Evolutionary conservation across 2,888 invertebrate species (phyloP).

Genomic region (Drosophila anomalipes): DNA sequence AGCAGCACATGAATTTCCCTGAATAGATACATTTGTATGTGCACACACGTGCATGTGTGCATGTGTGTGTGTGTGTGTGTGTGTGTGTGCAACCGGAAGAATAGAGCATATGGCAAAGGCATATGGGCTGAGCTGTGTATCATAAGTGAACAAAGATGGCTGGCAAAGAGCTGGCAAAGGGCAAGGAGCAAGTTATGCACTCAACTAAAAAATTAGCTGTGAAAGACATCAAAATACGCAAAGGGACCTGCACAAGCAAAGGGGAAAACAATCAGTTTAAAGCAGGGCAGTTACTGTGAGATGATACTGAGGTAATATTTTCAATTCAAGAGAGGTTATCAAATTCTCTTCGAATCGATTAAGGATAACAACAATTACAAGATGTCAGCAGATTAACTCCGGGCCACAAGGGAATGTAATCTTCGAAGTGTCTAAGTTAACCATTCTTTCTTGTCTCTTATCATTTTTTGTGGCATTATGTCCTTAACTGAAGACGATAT

Average conservation of each 20-base stretch:
- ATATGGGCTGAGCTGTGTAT: slow-evolving; percentile 34
- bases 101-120: slow-evolving; percentile 43
- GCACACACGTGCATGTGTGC: slow-evolving; percentile 16
- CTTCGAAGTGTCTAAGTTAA: background rate
- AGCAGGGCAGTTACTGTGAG: background rate
- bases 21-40: slow-evolving; percentile 41
- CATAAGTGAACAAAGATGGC: slow-evolving; percentile 1
- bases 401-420: background rate
- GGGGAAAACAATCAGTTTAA: background rate
- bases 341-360: background rate
- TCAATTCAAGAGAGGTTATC: background rate
- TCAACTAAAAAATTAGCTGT: slow-evolving; percentile 38
- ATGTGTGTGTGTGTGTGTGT: slow-evolving; percentile 14
- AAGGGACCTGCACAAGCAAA: background rate
- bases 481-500: too few relatives aligned
- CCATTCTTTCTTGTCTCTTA: too few relatives aligned
- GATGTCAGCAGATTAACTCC: background rate
- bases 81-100: slow-evolving; percentile 42
- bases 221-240: slow-evolving; percentile 19
- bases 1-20: slow-evolving; percentile 39
- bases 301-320: background rate
- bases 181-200: slow-evolving; percentile 1
- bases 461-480: too few relatives aligned
- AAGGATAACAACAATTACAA: background rate
- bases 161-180: background rate